These are phyloP conservation scores for Lycaon pictus DNA, from an alignment of 2,113 vertebrate species.

Conservation along the genomic window DNA sequence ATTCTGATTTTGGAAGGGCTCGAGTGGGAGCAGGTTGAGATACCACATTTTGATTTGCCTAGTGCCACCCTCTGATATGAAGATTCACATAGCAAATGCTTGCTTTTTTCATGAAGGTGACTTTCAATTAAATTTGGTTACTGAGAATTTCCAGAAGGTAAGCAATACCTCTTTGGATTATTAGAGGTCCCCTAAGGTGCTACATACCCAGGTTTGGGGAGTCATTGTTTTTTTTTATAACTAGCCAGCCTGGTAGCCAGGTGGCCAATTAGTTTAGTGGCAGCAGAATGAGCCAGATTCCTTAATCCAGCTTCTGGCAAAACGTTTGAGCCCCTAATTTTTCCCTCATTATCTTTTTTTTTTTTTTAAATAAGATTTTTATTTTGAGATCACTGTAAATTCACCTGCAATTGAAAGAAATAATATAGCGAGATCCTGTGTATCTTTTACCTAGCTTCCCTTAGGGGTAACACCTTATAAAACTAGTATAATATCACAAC, in stretches of 20 bases:
- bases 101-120: slow-evolving; percentile 15
- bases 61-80: background rate
- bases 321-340: background rate
- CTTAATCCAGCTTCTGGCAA: slow-evolving; percentile 26
- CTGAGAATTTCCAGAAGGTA: slow-evolving; percentile 45
- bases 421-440: background rate
- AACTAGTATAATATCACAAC: background rate
- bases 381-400: slow-evolving; percentile 53
- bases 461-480: slow-evolving; percentile 4
- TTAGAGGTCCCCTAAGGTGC: background rate
- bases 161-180: slow-evolving; percentile 15
- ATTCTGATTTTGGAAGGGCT: background rate
- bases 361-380: background rate
- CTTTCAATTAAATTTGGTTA: slow-evolving; percentile 48
- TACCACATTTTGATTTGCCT: background rate
- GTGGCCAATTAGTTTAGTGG: slow-evolving; percentile 26
- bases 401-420: slow-evolving; percentile 23
- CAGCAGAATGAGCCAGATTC: background rate
- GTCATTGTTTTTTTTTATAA: slow-evolving; percentile 6
- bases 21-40: background rate
- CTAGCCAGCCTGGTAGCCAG: background rate
- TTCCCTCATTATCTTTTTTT: background rate
- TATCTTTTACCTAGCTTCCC: background rate
- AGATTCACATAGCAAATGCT: slow-evolving; percentile 6
- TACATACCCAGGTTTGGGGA: background rate